A percentile compares a stretch with the other conserved stretches of the same genome.
Conservation (phyloP, 2,888 invertebrate genomes). For the Molanna angustata region DNA sequence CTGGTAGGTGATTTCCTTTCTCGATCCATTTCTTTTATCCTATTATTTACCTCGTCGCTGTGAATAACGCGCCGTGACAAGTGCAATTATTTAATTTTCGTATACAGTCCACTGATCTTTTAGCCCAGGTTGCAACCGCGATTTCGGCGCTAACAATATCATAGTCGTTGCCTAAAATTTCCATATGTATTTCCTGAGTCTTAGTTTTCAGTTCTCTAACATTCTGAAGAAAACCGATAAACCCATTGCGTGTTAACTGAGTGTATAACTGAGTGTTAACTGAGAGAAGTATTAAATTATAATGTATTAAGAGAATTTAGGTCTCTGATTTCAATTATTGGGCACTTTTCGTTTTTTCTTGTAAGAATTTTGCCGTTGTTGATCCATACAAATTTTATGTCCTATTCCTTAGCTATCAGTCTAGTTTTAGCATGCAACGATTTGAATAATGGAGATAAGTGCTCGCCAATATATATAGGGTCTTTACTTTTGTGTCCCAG, state of each 20-base stretch:
- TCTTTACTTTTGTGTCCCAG: not conserved
- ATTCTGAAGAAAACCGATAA: not conserved
- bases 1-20: too few species aligned
- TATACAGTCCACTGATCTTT: too few species aligned
- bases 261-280: too few species aligned
- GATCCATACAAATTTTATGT: not conserved
- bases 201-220: not conserved
- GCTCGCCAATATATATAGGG: not conserved
- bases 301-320: not conserved
- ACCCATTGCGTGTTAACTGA: not conserved
- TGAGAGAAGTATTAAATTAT: not conserved
- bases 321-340: not conserved
- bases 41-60: too few species aligned
- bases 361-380: not conserved
- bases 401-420: not conserved
- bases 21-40: too few species aligned
- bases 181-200: not conserved
- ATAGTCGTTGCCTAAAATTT: not conserved
- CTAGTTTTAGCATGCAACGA: not conserved
- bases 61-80: too few species aligned
- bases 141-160: too few species aligned
- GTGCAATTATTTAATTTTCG: too few species aligned
- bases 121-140: too few species aligned
- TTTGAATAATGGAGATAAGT: not conserved
- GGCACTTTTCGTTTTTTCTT: not conserved